Conservation (phyloP, 2,888 invertebrate genomes). For the Apamea monoglypha region DNA sequence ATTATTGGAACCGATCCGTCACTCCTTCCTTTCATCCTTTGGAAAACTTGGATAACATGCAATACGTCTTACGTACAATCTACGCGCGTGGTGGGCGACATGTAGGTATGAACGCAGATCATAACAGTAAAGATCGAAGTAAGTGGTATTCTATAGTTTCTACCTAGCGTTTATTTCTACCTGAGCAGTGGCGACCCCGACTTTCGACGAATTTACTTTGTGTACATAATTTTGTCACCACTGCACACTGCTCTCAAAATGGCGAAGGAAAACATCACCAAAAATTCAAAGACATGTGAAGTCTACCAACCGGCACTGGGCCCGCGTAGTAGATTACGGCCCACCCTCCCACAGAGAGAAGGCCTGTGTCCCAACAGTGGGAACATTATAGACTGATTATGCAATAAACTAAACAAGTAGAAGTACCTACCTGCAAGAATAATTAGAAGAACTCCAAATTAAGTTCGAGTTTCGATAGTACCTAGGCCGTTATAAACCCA, state of each 20-base stretch:
- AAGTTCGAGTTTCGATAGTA: constrained; percentile 49
- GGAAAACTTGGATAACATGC: neutral
- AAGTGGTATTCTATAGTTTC: neutral
- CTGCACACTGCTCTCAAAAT: too few relatives aligned
- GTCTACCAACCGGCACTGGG: too few relatives aligned
- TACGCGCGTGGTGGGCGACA: neutral
- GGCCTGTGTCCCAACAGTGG: too few relatives aligned
- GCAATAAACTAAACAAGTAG: neutral
- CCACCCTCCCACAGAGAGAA: too few relatives aligned
- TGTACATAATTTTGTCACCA: too few relatives aligned
- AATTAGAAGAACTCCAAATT: constrained; percentile 8
- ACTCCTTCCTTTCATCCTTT: neutral
- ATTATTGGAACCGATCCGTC: neutral
- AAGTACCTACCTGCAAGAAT: neutral
- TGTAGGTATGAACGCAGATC: neutral
- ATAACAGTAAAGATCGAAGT: neutral
- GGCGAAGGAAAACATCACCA: too few relatives aligned
- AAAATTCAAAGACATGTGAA: too few relatives aligned
- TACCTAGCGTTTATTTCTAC: too few relatives aligned
- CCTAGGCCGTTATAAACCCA: constrained; percentile 51
- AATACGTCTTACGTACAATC: neutral
- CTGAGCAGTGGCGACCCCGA: too few relatives aligned
- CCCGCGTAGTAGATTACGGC: too few relatives aligned
- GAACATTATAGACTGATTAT: too few relatives aligned
- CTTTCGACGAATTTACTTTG: too few relatives aligned